Base-by-base conservation (phyloP, 2,888 invertebrate genomes). In the Oscheius sp. region DNA sequence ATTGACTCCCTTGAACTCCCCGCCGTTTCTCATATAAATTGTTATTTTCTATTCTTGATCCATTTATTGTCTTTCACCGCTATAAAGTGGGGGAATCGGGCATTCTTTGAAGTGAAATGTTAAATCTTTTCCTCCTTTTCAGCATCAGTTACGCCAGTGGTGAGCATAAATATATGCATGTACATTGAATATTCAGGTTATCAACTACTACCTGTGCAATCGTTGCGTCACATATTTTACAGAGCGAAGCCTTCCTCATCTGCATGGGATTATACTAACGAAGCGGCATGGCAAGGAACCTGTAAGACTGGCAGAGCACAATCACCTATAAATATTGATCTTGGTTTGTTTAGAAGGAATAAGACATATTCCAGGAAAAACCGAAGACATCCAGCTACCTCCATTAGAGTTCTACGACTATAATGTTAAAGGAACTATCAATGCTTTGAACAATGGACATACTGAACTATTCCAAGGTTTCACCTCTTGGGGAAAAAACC, bases 381-480 rank as follows among this genome's bases (percentile, higher is more conserved):
- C 30, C 5, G 59, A 56, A 1, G 22, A 22, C 20, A 24, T 49
- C 20, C 4, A 62, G 12, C 47, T 62, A 1, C 47, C 36, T 1
- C 50, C 63, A 5, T 17, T 64, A 5, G 50, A 50, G 17, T 64
- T 64, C 22, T 4, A 64, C 24, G 63, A 64, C 30, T 64, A 64
- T 26, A 41, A 49, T 14, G 51, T 64, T 0, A 17, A 28, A 20
- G 63, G 63, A 36, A 36, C 36, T 32, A 28, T 64, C 63, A 49
- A 24, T 24, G 63, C 33, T 38, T 33, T 36, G 24, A 64, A 64
- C 36, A 64, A 64, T 33, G 63, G 63, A 32, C 63, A 64, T 33
- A 64, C 63, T 56, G 65, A 65, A 45, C 20, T 54, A 44, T 54
- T 65, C 12, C 56, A 54, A 20, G 65, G 56, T 0, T 65, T 65